Conservation (phyloP, 2,888 invertebrate species). For the Carabus problematicus region DNA sequence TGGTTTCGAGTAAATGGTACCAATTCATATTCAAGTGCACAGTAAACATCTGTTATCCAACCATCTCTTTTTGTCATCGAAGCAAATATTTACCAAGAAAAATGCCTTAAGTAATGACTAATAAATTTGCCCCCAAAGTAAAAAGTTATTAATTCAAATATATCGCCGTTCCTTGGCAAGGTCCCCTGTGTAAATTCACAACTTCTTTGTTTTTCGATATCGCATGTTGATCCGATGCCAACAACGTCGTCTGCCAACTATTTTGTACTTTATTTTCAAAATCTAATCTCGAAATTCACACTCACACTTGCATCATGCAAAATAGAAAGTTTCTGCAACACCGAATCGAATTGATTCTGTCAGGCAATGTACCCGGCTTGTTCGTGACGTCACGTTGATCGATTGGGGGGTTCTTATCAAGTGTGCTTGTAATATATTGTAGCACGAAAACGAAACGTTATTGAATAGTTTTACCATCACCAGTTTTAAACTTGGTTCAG, state of each 20-base stretch:
- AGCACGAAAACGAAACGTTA: no score
- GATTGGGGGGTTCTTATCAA: constrained; percentile 4
- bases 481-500: no score
- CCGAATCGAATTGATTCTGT: constrained; percentile 10
- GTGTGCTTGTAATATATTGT: background rate
- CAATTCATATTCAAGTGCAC: constrained; percentile 10
- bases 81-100: constrained; percentile 34
- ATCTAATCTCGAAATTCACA: constrained; percentile 36
- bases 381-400: constrained; percentile 5
- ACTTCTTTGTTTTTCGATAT: constrained; percentile 26
- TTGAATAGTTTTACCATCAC: no score
- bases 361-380: background rate
- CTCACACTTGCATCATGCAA: constrained; percentile 18
- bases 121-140: constrained; percentile 19
- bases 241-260: constrained; percentile 25
- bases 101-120: constrained; percentile 27
- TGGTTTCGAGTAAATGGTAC: constrained; percentile 6
- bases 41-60: constrained; percentile 5
- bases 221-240: constrained; percentile 20
- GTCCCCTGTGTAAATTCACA: background rate
- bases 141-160: constrained; percentile 28
- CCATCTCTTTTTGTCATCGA: constrained; percentile 5
- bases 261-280: constrained; percentile 32
- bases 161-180: constrained; percentile 24
- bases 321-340: constrained; percentile 9